These are phyloP conservation scores for Neomonachus schauinslandi DNA, from an alignment of 2,113 vertebrate species.

Conservation along the genomic window DNA sequence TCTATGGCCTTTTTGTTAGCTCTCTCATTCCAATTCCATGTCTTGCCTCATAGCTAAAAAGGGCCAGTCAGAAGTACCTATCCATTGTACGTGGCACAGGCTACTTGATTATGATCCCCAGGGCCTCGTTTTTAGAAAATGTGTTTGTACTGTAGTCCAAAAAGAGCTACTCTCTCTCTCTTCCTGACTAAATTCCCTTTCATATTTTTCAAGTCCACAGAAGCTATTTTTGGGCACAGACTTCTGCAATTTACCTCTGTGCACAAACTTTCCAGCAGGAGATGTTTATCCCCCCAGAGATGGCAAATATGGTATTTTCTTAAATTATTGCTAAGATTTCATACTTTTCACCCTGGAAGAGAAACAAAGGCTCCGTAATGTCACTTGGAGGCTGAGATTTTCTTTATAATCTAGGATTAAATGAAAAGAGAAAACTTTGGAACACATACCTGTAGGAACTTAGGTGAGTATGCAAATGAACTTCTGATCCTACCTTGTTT, in stretches of 20 bases:
- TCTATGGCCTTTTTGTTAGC: background rate
- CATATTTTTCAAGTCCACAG: slow-evolving; percentile 38
- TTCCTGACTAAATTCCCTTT: slow-evolving; percentile 52
- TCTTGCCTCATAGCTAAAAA: slow-evolving; percentile 58
- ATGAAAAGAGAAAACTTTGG: background rate
- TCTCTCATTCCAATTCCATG: slow-evolving; percentile 46
- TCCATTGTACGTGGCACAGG: background rate
- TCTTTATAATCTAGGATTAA: background rate
- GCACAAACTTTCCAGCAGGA: background rate
- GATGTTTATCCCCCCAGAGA: slow-evolving; percentile 9
- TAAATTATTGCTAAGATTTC: slow-evolving; percentile 28
- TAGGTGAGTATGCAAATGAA: slow-evolving; percentile 4
- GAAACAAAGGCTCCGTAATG: background rate
- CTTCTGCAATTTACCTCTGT: slow-evolving; percentile 30
- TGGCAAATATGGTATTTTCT: background rate
- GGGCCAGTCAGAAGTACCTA: slow-evolving; percentile 60
- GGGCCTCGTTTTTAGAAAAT: slow-evolving; percentile 63
- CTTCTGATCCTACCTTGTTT: background rate
- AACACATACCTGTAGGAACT: background rate
- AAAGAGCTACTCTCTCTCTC: slow-evolving; percentile 31
- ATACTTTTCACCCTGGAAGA: slow-evolving; percentile 21
- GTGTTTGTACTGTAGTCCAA: slow-evolving; percentile 57
- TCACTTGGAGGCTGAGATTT: background rate
- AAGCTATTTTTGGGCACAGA: background rate
- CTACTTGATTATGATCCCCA: slow-evolving; percentile 67